Conservation (phyloP, 2,113 vertebrate species). For the Psephotus haematonotus region DNA sequence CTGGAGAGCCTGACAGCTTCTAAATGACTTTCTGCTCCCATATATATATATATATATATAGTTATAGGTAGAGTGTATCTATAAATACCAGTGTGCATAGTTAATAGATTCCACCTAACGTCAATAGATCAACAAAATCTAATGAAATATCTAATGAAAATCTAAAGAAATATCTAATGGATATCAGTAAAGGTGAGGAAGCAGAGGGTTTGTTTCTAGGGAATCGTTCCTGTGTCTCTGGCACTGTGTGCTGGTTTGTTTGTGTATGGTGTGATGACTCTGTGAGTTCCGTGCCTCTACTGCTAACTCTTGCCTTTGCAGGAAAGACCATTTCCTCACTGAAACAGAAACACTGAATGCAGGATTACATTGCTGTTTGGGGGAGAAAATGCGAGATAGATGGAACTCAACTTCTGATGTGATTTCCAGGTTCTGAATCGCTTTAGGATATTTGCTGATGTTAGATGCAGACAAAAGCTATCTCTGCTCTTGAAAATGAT, state of each 20-base stretch:
- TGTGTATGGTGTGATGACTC: neutral
- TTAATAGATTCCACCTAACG: neutral
- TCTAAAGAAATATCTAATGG: neutral
- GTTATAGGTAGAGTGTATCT: neutral
- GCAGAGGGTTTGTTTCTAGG: neutral
- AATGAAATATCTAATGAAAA: neutral
- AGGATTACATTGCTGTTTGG: neutral
- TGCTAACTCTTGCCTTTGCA: neutral
- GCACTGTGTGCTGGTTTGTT: neutral
- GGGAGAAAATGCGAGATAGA: neutral
- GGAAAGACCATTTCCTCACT: neutral
- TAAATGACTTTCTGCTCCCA: neutral
- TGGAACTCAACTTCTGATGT: neutral
- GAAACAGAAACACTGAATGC: neutral
- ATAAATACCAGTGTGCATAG: neutral
- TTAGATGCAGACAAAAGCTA: neutral
- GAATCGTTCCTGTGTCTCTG: neutral
- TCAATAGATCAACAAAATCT: neutral
- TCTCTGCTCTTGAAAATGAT: neutral
- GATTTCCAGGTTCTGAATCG: neutral
- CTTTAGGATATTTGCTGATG: neutral
- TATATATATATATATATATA: neutral
- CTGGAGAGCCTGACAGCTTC: neutral
- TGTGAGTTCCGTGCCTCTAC: neutral
- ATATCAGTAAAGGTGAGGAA: fast-evolving